These are phyloP conservation scores for Lagria hirta DNA, from an alignment of 2,888 invertebrate species.

Conservation along the genomic window DNA sequence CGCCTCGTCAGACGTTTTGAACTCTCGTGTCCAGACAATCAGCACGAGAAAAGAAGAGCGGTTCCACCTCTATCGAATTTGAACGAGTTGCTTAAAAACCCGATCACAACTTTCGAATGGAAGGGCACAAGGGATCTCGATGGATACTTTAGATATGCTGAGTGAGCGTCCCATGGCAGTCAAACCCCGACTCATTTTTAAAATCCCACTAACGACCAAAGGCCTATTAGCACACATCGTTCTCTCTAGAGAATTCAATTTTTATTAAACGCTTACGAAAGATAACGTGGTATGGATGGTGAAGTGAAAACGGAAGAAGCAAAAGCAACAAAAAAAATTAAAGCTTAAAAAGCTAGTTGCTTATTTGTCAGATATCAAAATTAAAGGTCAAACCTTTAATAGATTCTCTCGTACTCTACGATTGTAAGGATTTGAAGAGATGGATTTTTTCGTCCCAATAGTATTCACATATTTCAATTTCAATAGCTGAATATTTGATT, in stretches of 20 bases:
- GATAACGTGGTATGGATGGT: too few species aligned
- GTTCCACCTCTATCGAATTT: constrained; percentile 10
- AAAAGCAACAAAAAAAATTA: too few species aligned
- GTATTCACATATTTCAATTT: constrained; percentile 47
- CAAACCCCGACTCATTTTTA: constrained; percentile 30
- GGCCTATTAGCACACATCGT: constrained; percentile 33
- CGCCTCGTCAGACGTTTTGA: constrained; percentile 33
- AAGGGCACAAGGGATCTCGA: constrained; percentile 10
- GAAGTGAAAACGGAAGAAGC: too few species aligned
- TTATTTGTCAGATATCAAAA: too few species aligned
- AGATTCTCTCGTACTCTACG: too few species aligned
- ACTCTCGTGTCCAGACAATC: constrained; percentile 43
- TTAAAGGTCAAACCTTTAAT: too few species aligned
- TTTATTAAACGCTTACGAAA: constrained; percentile 28
- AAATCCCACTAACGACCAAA: constrained; percentile 31
- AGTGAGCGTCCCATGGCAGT: constrained; percentile 24
- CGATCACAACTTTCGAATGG: constrained; percentile 10
- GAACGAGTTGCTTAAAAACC: constrained; percentile 20
- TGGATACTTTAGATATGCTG: constrained; percentile 31
- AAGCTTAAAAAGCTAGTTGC: too few species aligned
- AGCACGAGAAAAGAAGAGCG: constrained; percentile 27
- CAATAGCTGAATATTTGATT: constrained; percentile 45
- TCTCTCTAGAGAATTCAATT: constrained; percentile 30
- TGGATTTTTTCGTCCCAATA: constrained; percentile 18
- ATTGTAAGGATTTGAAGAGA: constrained; percentile 7